These are phyloP conservation scores for Uloborus diversus DNA, from an alignment of 1,140 invertebrate genomes.

Conservation along the genomic window DNA sequence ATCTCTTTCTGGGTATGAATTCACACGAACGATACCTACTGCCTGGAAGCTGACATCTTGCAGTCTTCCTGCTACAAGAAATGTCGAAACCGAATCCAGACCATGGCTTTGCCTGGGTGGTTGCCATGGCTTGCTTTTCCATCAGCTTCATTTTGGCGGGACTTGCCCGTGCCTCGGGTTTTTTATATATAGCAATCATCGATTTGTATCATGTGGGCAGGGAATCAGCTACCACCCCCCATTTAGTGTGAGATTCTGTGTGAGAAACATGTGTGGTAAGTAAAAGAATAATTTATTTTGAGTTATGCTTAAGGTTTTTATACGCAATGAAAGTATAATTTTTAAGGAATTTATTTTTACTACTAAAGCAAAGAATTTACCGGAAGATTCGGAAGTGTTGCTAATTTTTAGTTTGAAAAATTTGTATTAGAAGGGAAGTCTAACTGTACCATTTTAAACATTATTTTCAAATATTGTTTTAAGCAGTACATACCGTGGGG, in stretches of 20 bases:
- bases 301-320: not conserved
- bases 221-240: constrained; percentile 4
- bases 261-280: constrained; percentile 20
- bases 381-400: too few species aligned
- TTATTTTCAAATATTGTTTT: too few species aligned
- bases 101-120: constrained; percentile 16
- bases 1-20: too few species aligned
- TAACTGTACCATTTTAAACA: too few species aligned
- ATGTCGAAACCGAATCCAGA: too few species aligned
- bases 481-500: too few species aligned
- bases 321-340: not conserved
- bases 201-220: constrained; percentile 9
- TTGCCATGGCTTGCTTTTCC: constrained; percentile 11
- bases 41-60: too few species aligned
- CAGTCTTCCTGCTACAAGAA: too few species aligned
- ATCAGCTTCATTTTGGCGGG: constrained; percentile 27
- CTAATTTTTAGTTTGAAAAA: not conserved
- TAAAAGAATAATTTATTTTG: not conserved
- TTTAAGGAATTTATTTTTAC: not conserved
- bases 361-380: not conserved
- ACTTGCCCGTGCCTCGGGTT: not conserved
- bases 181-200: constrained; percentile 34
- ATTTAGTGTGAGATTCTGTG: not conserved
- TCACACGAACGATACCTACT: too few species aligned
- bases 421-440: too few species aligned